Conservation (phyloP, 2,888 invertebrate species). For the Hipparchia sbordonii region DNA sequence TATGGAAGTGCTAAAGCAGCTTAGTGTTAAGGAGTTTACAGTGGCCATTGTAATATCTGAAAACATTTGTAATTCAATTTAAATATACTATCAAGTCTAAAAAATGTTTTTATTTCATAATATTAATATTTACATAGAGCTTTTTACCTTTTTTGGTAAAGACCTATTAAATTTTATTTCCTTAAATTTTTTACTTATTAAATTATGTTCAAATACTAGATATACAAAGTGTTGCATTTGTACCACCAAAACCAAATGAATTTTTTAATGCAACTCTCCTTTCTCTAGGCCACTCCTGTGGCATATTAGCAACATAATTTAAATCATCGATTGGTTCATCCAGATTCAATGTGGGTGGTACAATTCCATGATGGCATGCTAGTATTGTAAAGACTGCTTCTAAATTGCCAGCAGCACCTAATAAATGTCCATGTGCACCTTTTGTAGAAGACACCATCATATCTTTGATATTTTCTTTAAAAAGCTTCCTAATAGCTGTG, state of each 20-base stretch:
- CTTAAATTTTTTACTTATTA: background rate
- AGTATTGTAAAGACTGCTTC: constrained; percentile 94
- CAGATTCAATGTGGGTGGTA: constrained; percentile 96
- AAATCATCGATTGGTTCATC: constrained; percentile 86
- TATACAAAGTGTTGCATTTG: constrained; percentile 94
- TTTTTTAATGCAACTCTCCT: constrained; percentile 94
- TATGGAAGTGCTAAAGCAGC: constrained; percentile 63
- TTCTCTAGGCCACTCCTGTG: constrained; percentile 82
- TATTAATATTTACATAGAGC: constrained; percentile 2
- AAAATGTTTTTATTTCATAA: constrained; percentile 53
- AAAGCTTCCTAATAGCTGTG: constrained; percentile 89
- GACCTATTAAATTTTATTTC: background rate
- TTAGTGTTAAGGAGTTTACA: constrained; percentile 61
- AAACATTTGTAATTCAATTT: constrained; percentile 80
- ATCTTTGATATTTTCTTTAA: constrained; percentile 82
- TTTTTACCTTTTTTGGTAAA: background rate
- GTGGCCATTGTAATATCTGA: constrained; percentile 69
- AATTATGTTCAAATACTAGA: constrained; percentile 48
- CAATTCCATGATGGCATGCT: constrained; percentile 87
- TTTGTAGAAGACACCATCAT: constrained; percentile 94
- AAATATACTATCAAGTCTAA: constrained; percentile 77
- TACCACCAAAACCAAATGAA: constrained; percentile 99
- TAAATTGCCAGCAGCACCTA: constrained; percentile 98
- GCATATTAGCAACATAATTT: constrained; percentile 86
- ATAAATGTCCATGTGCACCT: constrained; percentile 97